phyloP scores from a whole-genome alignment of 2,113 vertebrate genomes.

The Egretta garzetta region DNA sequence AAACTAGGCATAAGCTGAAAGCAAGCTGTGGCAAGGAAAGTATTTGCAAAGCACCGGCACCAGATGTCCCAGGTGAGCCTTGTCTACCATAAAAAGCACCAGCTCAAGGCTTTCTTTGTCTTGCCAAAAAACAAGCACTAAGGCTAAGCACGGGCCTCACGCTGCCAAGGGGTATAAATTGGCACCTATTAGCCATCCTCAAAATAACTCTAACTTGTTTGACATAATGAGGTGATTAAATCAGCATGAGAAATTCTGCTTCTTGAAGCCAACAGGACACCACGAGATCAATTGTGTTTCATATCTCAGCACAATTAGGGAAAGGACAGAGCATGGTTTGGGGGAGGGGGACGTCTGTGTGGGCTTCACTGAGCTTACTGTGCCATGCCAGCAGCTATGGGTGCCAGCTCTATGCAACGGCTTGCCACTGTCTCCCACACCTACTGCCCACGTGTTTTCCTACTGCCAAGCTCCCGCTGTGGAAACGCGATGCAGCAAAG shows the following conservation, averaged over 20 bases:
- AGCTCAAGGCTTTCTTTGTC: background rate
- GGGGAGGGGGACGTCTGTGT: accelerated
- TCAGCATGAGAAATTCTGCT: slow-evolving; percentile 39
- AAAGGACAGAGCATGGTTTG: background rate
- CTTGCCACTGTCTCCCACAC: background rate
- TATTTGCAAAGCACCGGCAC: background rate
- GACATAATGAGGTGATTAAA: slow-evolving; percentile 59
- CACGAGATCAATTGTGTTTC: background rate
- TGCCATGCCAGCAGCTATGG: background rate
- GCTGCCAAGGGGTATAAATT: slow-evolving; percentile 31
- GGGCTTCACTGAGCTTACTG: background rate
- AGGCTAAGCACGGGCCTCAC: background rate
- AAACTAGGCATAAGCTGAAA: background rate
- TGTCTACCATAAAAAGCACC: background rate
- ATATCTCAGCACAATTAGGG: background rate
- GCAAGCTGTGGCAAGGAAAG: background rate
- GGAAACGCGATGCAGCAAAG: background rate
- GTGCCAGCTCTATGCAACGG: background rate
- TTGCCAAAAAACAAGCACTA: background rate
- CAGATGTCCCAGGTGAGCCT: background rate
- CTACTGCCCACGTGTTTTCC: background rate
- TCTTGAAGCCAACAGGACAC: background rate
- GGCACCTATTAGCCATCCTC: slow-evolving; percentile 17
- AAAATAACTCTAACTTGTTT: slow-evolving; percentile 47
- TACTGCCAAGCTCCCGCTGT: background rate